phyloP scores from a whole-genome alignment of 2,113 vertebrate genomes.

The Indri indri region DNA sequence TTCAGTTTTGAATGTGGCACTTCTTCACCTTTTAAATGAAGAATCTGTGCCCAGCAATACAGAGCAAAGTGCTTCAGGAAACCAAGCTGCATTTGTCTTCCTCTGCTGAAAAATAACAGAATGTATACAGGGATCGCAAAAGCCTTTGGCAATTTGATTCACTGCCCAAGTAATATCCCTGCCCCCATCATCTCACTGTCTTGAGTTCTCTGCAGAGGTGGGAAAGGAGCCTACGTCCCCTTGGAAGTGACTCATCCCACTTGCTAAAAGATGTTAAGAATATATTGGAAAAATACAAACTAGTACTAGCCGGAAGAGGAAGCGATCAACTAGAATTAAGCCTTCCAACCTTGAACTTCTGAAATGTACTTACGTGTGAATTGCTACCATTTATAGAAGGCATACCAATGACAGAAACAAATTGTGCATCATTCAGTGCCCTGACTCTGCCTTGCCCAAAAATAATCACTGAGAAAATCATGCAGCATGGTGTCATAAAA shows the following conservation, averaged over 20 bases:
- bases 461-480: constrained; percentile 21
- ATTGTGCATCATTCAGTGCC: background rate
- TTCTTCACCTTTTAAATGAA: constrained; percentile 38
- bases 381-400: background rate
- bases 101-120: constrained; percentile 48
- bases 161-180: background rate
- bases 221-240: background rate
- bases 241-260: background rate
- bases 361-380: background rate
- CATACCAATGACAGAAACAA: background rate
- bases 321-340: background rate
- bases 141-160: background rate
- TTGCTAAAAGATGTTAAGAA: constrained; percentile 3
- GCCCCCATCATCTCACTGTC: background rate
- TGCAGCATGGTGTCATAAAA: background rate
- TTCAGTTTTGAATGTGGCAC: constrained; percentile 18
- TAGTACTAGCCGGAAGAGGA: background rate
- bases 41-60: constrained; percentile 21
- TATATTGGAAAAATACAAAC: background rate
- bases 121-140: constrained; percentile 18
- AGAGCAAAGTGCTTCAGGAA: constrained; percentile 31
- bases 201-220: constrained; percentile 20
- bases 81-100: constrained; percentile 18
- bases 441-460: constrained; percentile 9
- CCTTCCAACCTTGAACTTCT: background rate